A percentile compares a stretch with the other conserved stretches of the same genome.
Evolutionary conservation across 1,140 invertebrate genomes (phyloP).

Genomic region (Polypedilum vanderplanki): DNA sequence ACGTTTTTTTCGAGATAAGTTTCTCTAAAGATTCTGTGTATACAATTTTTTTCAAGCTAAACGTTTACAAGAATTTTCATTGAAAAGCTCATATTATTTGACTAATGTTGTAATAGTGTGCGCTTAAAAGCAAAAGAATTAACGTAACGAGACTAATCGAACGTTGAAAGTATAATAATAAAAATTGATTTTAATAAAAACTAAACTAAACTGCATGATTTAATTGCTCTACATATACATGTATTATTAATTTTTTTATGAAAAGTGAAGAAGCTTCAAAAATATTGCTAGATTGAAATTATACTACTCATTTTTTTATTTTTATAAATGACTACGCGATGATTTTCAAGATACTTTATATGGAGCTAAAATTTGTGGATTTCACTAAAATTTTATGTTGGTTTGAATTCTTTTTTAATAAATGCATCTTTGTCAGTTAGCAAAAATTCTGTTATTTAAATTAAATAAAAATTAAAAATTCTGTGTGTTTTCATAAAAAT

Average conservation of each 20-base stretch:
- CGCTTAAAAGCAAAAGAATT: too few species aligned
- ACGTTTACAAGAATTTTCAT: constrained; percentile 13
- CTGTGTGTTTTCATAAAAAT: too few species aligned
- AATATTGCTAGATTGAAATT: too few species aligned
- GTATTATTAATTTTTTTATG: constrained; percentile 14
- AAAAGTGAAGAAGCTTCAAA: constrained; percentile 6
- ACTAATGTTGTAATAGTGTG: not conserved
- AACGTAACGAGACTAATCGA: not conserved
- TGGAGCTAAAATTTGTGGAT: too few species aligned
- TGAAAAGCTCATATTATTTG: not conserved
- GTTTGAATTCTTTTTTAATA: too few species aligned
- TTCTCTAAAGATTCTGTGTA: not conserved
- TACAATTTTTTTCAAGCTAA: not conserved
- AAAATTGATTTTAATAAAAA: not conserved
- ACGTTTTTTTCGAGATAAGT: not conserved
- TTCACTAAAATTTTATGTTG: too few species aligned
- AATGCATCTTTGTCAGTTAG: too few species aligned
- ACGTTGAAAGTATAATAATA: not conserved
- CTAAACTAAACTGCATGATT: not conserved
- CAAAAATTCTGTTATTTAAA: too few species aligned
- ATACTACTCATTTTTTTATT: too few species aligned
- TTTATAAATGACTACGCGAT: not conserved
- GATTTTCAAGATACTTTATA: not conserved
- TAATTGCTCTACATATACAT: not conserved
- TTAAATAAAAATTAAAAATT: too few species aligned